Conservation (phyloP, 2,888 invertebrate genomes). For the Abscondita cerata region DNA sequence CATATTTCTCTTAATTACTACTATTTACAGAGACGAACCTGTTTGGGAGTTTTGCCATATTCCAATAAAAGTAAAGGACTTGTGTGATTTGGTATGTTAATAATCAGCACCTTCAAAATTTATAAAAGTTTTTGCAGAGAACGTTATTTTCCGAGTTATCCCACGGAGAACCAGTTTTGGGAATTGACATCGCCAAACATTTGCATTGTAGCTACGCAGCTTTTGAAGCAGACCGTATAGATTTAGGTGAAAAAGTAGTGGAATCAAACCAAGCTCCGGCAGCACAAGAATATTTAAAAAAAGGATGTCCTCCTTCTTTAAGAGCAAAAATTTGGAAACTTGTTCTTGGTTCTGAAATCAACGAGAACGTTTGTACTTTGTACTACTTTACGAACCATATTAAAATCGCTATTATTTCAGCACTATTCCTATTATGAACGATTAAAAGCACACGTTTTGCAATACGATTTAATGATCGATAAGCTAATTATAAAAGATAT, state of each 20-base stretch:
- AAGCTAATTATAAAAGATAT: constrained; percentile 96
- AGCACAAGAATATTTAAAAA: constrained; percentile 89
- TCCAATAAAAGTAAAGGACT: constrained; percentile 83
- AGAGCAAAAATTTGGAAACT: constrained; percentile 87
- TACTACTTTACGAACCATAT: no score
- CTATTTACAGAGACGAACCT: constrained; percentile 68
- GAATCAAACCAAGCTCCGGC: constrained; percentile 83
- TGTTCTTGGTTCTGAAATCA: constrained; percentile 81
- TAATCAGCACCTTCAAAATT: no score
- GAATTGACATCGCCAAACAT: constrained; percentile 69
- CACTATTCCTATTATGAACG: constrained; percentile 78
- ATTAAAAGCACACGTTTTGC: constrained; percentile 81
- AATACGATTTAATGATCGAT: constrained; percentile 92
- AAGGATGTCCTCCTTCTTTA: constrained; percentile 79
- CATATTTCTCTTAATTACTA: no score
- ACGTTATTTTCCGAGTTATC: constrained; percentile 75
- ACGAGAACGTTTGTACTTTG: constrained; percentile 70
- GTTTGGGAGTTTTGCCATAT: constrained; percentile 88
- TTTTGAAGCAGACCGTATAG: constrained; percentile 73
- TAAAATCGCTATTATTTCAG: constrained; percentile 61
- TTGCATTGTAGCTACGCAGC: constrained; percentile 64
- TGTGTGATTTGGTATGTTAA: constrained; percentile 79
- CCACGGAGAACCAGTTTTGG: constrained; percentile 78
- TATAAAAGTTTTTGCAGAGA: constrained; percentile 62
- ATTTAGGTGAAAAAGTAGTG: constrained; percentile 80